These are phyloP conservation scores for Bombus balteatus DNA, from an alignment of 1,140 invertebrate species.

Conservation along the genomic window DNA sequence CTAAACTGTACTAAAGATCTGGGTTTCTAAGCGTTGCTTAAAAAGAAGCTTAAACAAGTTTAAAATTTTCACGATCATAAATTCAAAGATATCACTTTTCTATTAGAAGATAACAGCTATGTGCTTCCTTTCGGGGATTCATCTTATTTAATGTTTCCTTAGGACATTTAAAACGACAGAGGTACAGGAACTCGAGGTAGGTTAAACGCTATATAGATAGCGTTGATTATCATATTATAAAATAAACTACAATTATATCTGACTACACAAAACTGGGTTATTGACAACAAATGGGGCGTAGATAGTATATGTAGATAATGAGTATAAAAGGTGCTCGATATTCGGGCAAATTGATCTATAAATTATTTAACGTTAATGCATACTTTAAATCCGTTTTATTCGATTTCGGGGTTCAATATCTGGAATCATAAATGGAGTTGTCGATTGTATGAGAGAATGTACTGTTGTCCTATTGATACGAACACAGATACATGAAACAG, in stretches of 20 bases:
- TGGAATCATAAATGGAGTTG: constrained; percentile 52
- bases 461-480: constrained; percentile 5
- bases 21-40: no score
- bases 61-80: no score
- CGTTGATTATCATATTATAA: no score
- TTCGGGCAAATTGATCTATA: constrained; percentile 51
- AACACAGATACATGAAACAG: background rate
- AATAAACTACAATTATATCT: background rate
- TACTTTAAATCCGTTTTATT: constrained; percentile 60
- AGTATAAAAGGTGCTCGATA: constrained; percentile 45
- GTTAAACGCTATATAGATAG: no score
- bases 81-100: no score
- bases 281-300: constrained; percentile 24
- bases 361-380: constrained; percentile 61
- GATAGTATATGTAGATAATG: background rate
- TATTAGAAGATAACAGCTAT: no score
- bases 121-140: no score
- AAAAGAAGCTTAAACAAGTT: no score
- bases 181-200: no score
- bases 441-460: constrained; percentile 16
- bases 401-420: constrained; percentile 42
- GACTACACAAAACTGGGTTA: constrained; percentile 11
- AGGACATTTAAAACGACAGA: no score
- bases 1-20: no score
- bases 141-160: no score